A percentile compares a stretch with the other conserved stretches of the same genome.
Conservation (phyloP, 2,113 vertebrate genomes). For the Naja naja region DNA sequence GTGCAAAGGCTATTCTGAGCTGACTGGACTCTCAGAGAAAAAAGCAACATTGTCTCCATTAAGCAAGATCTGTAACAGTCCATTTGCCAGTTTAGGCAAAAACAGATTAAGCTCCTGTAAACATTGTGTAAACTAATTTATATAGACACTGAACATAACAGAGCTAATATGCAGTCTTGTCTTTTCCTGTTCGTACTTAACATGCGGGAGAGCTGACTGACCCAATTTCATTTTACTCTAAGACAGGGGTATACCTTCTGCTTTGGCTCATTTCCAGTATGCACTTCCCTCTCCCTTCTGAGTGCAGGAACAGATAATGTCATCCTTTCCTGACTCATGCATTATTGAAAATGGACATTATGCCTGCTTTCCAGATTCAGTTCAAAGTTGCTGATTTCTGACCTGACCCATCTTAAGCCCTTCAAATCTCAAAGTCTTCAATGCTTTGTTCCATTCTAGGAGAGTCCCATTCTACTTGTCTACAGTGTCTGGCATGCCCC, state of each 20-base stretch:
- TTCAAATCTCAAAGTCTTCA: not conserved
- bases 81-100: not conserved
- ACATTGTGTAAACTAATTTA: not conserved
- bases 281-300: not conserved
- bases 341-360: not conserved
- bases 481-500: not conserved
- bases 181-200: not conserved
- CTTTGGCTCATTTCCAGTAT: not conserved
- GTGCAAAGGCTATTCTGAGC: not conserved
- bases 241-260: not conserved
- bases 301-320: not conserved
- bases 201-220: not conserved
- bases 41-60: not conserved
- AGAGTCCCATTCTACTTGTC: not conserved
- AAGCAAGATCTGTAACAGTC: not conserved
- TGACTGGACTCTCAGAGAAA: not conserved
- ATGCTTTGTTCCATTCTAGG: not conserved
- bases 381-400: not conserved
- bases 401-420: not conserved
- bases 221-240: not conserved
- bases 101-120: not conserved
- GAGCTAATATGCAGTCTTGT: not conserved
- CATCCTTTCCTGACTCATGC: not conserved
- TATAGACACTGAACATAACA: not conserved
- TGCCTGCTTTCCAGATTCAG: not conserved